A percentile compares a stretch with the other conserved stretches of the same genome.
phyloP scores from a whole-genome alignment of 2,797 vertebrate genomes.

The Cyclura pinguis region DNA sequence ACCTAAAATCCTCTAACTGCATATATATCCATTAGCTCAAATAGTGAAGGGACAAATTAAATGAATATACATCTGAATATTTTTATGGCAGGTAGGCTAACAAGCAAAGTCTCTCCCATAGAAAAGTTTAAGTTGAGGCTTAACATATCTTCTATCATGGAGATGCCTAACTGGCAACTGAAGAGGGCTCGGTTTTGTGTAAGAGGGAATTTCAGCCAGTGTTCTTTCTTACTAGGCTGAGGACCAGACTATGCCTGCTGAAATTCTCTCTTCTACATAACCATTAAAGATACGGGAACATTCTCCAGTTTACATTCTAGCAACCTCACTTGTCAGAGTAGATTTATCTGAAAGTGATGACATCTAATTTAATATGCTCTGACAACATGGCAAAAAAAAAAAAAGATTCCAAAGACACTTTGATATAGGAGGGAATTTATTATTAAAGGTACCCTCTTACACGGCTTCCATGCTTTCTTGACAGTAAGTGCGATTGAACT shows the following conservation, averaged over 20 bases:
- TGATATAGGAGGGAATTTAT: not conserved
- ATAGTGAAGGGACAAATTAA: not conserved
- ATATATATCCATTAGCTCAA: not conserved
- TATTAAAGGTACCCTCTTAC: not conserved
- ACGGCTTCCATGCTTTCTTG: not conserved
- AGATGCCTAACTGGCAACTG: too few species aligned
- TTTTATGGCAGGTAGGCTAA: not conserved
- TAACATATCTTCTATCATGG: too few species aligned
- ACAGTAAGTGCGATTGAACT: not conserved
- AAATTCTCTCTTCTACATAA: too few species aligned
- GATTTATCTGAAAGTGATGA: not conserved
- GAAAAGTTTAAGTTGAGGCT: too few species aligned
- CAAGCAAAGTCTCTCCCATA: not conserved
- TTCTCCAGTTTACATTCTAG: too few species aligned
- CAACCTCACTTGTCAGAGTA: too few species aligned
- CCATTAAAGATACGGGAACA: too few species aligned
- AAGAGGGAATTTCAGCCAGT: too few species aligned
- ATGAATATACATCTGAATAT: too few species aligned
- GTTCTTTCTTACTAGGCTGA: too few species aligned
- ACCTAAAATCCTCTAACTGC: not conserved
- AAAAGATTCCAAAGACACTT: not conserved
- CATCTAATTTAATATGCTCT: not conserved
- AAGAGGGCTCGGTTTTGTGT: too few species aligned
- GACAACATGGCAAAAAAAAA: not conserved
- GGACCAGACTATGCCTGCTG: too few species aligned